Conservation (phyloP, 1,140 invertebrate species). For the Hyphantria cunea region DNA sequence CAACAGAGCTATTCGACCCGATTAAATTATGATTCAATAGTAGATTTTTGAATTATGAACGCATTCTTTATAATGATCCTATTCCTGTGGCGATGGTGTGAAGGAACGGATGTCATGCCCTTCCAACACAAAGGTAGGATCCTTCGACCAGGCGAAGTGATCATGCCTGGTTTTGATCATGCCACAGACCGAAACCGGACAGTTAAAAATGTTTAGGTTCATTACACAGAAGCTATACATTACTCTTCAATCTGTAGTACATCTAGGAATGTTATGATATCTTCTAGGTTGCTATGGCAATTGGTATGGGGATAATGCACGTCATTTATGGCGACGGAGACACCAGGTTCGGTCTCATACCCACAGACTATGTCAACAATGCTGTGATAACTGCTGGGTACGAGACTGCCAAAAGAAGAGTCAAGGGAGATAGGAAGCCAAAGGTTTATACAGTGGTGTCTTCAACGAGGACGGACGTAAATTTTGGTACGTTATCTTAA, state of each 20-base stretch:
- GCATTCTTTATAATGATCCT: too few relatives aligned
- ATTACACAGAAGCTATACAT: too few relatives aligned
- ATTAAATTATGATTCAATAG: too few relatives aligned
- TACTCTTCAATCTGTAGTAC: neutral
- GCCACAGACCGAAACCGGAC: too few relatives aligned
- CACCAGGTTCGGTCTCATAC: neutral
- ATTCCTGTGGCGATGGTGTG: too few relatives aligned
- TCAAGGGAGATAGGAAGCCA: neutral
- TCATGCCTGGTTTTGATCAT: too few relatives aligned
- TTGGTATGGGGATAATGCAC: slow-evolving; percentile 1
- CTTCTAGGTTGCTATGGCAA: neutral
- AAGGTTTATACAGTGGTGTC: neutral
- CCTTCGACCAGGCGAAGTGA: too few relatives aligned
- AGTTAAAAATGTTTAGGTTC: too few relatives aligned
- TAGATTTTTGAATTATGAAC: too few relatives aligned
- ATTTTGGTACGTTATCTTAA: neutral
- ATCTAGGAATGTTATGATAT: neutral
- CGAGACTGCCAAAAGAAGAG: slow-evolving; percentile 1
- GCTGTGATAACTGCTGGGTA: slow-evolving; percentile 15
- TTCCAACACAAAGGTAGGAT: too few relatives aligned
- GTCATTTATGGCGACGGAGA: neutral
- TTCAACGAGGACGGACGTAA: neutral
- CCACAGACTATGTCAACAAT: slow-evolving; percentile 24
- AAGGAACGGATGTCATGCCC: too few relatives aligned
- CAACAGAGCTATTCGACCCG: too few relatives aligned